phyloP scores from a whole-genome alignment of 92 coral and sea anemone genomes.

The Zoanthus solanderi region DNA sequence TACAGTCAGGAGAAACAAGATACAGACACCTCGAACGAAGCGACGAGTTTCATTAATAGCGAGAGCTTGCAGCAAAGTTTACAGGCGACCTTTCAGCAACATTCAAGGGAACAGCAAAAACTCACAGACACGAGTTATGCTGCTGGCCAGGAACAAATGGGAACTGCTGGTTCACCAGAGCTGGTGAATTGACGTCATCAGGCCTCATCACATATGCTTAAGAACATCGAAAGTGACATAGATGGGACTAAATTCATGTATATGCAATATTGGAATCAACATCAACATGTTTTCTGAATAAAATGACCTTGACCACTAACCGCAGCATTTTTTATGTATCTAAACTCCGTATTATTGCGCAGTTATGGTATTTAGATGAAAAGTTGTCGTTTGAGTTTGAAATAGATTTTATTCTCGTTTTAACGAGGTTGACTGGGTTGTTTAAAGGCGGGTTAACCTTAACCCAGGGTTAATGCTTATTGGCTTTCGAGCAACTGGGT shows the following conservation, averaged over 20 bases:
- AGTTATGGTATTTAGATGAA: too few relatives aligned
- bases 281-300: not conserved
- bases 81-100: slow-evolving; percentile 13
- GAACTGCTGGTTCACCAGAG: not conserved
- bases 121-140: not conserved
- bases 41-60: not conserved
- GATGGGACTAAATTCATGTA: not conserved
- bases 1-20: not conserved
- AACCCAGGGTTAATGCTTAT: too few relatives aligned
- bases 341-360: too few relatives aligned
- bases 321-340: not conserved
- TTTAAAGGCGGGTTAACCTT: too few relatives aligned
- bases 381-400: too few relatives aligned
- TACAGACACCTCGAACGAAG: not conserved
- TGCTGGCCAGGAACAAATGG: not conserved
- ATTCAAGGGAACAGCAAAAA: slow-evolving; percentile 11
- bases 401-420: too few relatives aligned
- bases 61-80: slow-evolving; percentile 13
- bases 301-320: not conserved
- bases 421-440: too few relatives aligned
- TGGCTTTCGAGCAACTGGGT: too few relatives aligned
- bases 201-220: not conserved
- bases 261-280: not conserved
- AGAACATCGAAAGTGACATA: not conserved
- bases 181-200: not conserved